Evolutionary conservation across 2,113 vertebrate genomes (phyloP), one percentile per base, ranked within the genome.

Genomic region (Hyperoodon ampullatus): DNA sequence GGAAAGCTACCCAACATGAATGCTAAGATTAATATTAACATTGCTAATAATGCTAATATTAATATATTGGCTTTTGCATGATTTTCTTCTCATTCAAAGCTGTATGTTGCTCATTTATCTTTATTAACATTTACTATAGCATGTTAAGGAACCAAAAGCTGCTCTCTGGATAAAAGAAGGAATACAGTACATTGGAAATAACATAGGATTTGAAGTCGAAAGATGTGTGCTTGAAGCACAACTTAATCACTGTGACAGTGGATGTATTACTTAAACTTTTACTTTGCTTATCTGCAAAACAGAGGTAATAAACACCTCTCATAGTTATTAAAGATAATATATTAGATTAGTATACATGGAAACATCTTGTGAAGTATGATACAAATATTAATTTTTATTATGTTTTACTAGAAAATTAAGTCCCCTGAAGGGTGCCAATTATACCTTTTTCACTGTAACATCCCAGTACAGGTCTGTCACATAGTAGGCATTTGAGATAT

Each of bases 381-480:
- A 88, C n/a, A 95, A 89, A 83, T 55, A 70, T 63, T 55, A 77
- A 81, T 35, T 89, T 91, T 91, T 44, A 86, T 60, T 81, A 75
- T 50, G 39, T 15, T 61, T 78, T 66, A 86, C 55, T 74, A 95
- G 81, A 87, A 94, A 95, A 86, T 71, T 68, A 91, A 90, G n/a
- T 53, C n/a, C 39, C 47, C 74, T 86, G 74, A 60, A 95, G 53
- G 30, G 55, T 72, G 24, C 30, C 35, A 88, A 35, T 84, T 50
- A 84, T 60, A 30, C 23, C 58, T 71, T 75, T 93, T 75, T 88
- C 21, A 82, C 16, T 53, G 68, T 68, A 53, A 89, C 10, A 26
- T 28, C 39, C n/a, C 24, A 74, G 16, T 28, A 82, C 19, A 88
- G 42, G n/a, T 78, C 58, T 90, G 42, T 65, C 30, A 50, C 21